Conservation (phyloP, 2,113 vertebrate genomes). For the Limanda limanda region DNA sequence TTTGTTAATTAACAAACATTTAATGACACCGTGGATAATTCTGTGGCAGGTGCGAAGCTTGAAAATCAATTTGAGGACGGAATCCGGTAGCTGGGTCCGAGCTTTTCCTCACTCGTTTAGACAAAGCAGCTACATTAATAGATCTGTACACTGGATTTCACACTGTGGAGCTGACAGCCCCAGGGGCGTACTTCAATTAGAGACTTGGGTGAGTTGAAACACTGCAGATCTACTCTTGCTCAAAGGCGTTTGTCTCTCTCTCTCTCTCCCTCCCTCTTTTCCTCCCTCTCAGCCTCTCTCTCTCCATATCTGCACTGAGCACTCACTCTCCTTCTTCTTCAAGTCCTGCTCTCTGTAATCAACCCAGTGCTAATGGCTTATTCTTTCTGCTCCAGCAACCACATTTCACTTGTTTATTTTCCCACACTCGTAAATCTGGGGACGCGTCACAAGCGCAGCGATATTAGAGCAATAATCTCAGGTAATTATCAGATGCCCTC, state of each 20-base stretch:
- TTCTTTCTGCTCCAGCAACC: slow-evolving; percentile 99
- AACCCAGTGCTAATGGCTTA: slow-evolving; percentile 99
- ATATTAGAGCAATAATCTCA: slow-evolving; percentile 99
- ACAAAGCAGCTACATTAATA: slow-evolving; percentile 69
- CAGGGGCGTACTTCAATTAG: slow-evolving; percentile 83
- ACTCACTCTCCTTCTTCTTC: slow-evolving; percentile 75
- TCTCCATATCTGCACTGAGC: slow-evolving; percentile 70
- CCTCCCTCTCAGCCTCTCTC: slow-evolving; percentile 26
- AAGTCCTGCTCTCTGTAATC: slow-evolving; percentile 96
- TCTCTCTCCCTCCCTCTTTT: slow-evolving; percentile 15
- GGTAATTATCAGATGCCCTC: slow-evolving; percentile 93
- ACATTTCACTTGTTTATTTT: slow-evolving; percentile 99
- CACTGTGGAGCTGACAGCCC: slow-evolving; percentile 73
- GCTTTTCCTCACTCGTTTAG: slow-evolving; percentile 69
- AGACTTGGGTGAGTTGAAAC: slow-evolving; percentile 80
- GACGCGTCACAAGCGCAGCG: slow-evolving; percentile 93
- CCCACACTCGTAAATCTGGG: slow-evolving; percentile 97
- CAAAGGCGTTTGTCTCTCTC: slow-evolving; percentile 68
- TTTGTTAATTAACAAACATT: slow-evolving; percentile 43
- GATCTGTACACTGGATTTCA: slow-evolving; percentile 70
- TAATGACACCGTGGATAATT: slow-evolving; percentile 31
- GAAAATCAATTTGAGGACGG: slow-evolving; percentile 58
- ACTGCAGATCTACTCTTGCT: slow-evolving; percentile 77
- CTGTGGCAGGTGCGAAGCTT: slow-evolving; percentile 55
- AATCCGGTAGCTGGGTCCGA: slow-evolving; percentile 57